Conservation (phyloP, 2,113 vertebrate species). For the Rhagologus leucostigma region DNA sequence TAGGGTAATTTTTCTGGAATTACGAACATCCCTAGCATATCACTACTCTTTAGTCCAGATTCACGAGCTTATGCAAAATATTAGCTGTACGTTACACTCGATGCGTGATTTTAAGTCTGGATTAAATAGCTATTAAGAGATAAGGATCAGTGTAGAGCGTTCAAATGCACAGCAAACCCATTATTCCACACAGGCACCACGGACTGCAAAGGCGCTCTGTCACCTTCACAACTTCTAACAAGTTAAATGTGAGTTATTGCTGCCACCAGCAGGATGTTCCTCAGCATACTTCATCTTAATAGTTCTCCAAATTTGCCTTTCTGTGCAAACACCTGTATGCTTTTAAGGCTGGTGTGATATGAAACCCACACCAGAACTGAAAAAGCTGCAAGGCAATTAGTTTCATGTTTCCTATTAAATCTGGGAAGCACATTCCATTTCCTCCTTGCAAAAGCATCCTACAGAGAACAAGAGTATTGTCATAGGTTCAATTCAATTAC, state of each 20-base stretch:
- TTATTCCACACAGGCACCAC: neutral
- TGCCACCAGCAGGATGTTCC: slow-evolving; percentile 45
- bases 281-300: neutral
- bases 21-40: neutral
- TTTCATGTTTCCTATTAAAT: neutral
- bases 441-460: neutral
- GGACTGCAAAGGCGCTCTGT: neutral
- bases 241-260: slow-evolving; percentile 51
- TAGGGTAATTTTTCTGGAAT: neutral
- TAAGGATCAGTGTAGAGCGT: neutral
- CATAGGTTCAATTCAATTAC: neutral
- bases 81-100: neutral
- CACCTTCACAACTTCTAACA: neutral
- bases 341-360: neutral
- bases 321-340: neutral
- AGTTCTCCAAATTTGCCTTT: neutral
- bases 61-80: neutral
- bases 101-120: slow-evolving; percentile 16
- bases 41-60: neutral
- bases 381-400: neutral
- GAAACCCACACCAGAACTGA: neutral
- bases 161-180: neutral
- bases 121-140: slow-evolving; percentile 27
- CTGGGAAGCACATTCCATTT: neutral
- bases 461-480: neutral